Percentiles rank a stretch among this genome's conserved stretches.
Conservation (phyloP, 2,888 invertebrate species). For the Drosophila mercatorum region DNA sequence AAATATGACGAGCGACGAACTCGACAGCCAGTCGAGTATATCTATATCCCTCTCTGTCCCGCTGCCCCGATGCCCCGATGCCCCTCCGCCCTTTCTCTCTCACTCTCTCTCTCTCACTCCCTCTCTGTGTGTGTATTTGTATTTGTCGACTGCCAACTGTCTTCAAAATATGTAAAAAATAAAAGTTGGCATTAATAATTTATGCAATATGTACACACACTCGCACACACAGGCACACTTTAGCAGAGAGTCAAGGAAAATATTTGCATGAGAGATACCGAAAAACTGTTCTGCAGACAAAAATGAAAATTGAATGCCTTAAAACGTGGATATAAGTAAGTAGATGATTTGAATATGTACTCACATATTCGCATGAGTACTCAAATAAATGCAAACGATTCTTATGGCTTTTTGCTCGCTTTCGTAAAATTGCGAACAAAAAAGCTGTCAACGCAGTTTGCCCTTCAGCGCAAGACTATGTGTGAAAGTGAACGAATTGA, state of each 20-base stretch:
- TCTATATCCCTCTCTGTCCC: conserved; percentile 26
- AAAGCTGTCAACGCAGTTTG: conserved; percentile 68
- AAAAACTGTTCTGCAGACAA: conserved; percentile 47
- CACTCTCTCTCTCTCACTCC: neutral
- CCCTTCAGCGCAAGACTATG: conserved; percentile 18
- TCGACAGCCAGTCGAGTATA: conserved; percentile 33
- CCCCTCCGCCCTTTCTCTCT: too few species aligned
- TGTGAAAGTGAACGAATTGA: neutral
- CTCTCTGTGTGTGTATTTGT: conserved; percentile 25
- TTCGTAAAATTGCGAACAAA: conserved; percentile 61
- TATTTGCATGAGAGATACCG: conserved; percentile 61
- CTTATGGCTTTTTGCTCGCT: conserved; percentile 52
- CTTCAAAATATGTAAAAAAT: conserved; percentile 78
- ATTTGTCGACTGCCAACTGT: conserved; percentile 74
- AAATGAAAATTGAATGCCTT: conserved; percentile 75
- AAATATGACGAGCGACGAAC: conserved; percentile 73
- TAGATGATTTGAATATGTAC: conserved; percentile 58
- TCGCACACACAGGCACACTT: conserved; percentile 5
- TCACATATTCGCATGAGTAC: conserved; percentile 38
- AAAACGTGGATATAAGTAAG: conserved; percentile 60
- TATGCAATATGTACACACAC: conserved; percentile 71
- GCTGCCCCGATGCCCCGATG: neutral
- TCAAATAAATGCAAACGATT: conserved; percentile 58
- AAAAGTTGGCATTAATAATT: conserved; percentile 78
- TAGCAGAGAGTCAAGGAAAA: conserved; percentile 19